phyloP scores from a whole-genome alignment of 2,888 invertebrate species.

The Clitarchus hookeri region DNA sequence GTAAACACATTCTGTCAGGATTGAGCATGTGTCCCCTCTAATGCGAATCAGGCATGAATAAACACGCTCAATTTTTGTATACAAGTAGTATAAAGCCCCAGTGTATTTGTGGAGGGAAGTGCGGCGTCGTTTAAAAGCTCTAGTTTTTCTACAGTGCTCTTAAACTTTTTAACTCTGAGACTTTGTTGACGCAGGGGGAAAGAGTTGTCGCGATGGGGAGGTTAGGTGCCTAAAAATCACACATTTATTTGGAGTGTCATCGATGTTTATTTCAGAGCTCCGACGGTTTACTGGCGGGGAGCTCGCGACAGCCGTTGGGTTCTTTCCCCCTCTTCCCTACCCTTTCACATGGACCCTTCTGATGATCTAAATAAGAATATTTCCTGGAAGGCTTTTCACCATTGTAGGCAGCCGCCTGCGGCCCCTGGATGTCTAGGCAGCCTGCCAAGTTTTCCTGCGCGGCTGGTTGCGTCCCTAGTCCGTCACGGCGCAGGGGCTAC shows the following conservation, averaged over 20 bases:
- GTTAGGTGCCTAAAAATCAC: neutral
- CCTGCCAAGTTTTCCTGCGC: neutral
- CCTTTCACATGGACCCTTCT: neutral
- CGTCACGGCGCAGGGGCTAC: neutral
- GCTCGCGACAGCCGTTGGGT: neutral
- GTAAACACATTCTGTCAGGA: too few species aligned
- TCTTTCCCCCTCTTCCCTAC: neutral
- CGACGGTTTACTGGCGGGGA: neutral
- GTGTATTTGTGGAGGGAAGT: neutral
- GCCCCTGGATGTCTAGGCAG: neutral
- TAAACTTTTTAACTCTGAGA: neutral
- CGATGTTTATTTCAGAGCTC: neutral
- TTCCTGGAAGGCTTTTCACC: neutral
- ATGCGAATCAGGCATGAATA: too few species aligned
- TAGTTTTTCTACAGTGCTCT: neutral
- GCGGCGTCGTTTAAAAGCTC: neutral
- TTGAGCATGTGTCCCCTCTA: too few species aligned
- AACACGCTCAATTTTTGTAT: too few species aligned
- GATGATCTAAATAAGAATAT: slow-evolving; percentile 14
- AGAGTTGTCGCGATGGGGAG: neutral
- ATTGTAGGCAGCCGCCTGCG: neutral
- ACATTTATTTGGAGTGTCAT: slow-evolving; percentile 7
- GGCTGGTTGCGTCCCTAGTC: neutral
- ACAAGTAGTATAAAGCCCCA: too few species aligned
- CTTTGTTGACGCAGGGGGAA: neutral